Evolutionary conservation across 2,113 vertebrate genomes (phyloP), one percentile per base, ranked within the genome.

Genomic region (Dicentrarchus labrax): DNA sequence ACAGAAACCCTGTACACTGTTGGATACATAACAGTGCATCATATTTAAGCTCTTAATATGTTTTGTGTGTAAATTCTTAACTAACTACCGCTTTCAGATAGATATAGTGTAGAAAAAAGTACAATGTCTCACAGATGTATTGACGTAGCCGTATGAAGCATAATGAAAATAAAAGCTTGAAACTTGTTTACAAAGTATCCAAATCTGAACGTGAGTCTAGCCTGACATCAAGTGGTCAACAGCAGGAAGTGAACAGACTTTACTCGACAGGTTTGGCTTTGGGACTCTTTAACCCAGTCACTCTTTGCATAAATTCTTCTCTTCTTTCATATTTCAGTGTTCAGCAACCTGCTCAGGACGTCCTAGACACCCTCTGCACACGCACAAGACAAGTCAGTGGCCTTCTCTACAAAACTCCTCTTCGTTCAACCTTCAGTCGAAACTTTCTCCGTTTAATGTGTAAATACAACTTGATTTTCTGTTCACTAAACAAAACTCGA

Each of bases 261-360:
- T 13, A 13, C 13, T 16, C 15, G 47, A 48, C 48, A 4, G 2
- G 8, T 3, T 53, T 3, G 8, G 39, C 2, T 64, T 41, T 2
- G 8, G 17, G 50, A 51, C 50, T 66, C n/a, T 9, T 4, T 2
- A 47, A 24, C 47, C 8, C 24, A 19, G 8, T 43, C 11, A 16
- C 22, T 53, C 7, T 8, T 21, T n/a, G 6, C 19, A 41, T 6
- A 36, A 4, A 54, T 13, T 53, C 8, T 15, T 59, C 11, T 77
- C 6, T 36, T 65, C 38, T 53, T 60, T 68, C 48, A 17, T 0
- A 12, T 83, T 91, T 0, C 86, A 96, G 95, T 85, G 80, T 67
- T 94, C 78, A 95, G 94, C 82, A 91, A 93, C 87, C 88, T 96
- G 64, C 91, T 95, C 59, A 89, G 54, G 65, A 82, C 83, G 0